Evolutionary conservation across 2,113 vertebrate genomes (phyloP).

Genomic region (Rhipidura dahli): DNA sequence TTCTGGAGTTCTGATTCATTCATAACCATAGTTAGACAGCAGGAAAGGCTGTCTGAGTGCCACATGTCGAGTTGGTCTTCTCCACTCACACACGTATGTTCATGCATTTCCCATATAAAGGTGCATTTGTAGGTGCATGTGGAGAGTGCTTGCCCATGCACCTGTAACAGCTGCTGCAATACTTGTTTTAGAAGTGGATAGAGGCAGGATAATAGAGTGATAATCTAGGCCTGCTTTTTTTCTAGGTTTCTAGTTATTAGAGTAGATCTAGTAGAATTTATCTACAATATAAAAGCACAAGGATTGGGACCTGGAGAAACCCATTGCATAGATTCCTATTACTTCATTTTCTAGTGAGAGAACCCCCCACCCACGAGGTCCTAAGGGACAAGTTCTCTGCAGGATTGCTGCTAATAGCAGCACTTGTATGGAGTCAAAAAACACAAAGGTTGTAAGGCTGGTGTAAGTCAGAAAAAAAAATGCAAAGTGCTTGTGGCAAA

Average conservation of each 20-base stretch:
- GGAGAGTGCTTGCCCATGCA: not conserved
- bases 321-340: not conserved
- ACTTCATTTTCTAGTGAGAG: not conserved
- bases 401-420: not conserved
- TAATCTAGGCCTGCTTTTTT: not conserved
- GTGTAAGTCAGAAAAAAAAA: not conserved
- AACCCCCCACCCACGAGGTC: fast-evolving
- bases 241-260: not conserved
- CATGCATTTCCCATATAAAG: not conserved
- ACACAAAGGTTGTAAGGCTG: not conserved
- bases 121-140: not conserved
- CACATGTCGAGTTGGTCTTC: not conserved
- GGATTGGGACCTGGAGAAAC: not conserved
- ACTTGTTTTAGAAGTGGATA: not conserved
- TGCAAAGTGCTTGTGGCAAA: not conserved
- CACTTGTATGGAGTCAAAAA: not conserved
- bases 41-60: constrained; percentile 14
- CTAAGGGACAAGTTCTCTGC: not conserved
- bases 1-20: constrained; percentile 5
- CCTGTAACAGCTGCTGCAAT: not conserved
- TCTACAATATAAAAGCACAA: not conserved
- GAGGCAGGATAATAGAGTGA: not conserved
- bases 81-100: not conserved
- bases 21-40: not conserved
- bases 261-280: not conserved